Percentiles rank a stretch among this genome's conserved stretches.
Conservation (phyloP, 2,113 vertebrate species). For the Coptodon rendalli region DNA sequence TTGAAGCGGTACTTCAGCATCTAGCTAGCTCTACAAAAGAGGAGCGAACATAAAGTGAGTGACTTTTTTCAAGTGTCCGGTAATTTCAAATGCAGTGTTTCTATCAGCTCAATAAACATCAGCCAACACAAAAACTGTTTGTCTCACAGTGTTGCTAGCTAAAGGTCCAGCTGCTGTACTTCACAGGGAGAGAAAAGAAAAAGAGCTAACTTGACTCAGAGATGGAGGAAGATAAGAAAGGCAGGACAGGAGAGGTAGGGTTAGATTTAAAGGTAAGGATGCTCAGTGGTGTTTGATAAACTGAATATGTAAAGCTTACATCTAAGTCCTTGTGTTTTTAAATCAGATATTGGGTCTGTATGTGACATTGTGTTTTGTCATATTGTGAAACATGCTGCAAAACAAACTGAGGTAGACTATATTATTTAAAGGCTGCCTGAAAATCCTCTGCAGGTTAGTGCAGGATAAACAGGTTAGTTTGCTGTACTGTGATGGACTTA, state of each 20-base stretch:
- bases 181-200: not conserved
- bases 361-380: not conserved
- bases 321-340: not conserved
- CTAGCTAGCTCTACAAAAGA: not conserved
- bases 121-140: not conserved
- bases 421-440: not conserved
- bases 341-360: not conserved
- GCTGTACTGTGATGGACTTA: not conserved
- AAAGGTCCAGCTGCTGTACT: not conserved
- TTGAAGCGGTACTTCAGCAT: fast-evolving
- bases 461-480: not conserved
- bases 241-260: not conserved
- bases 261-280: not conserved
- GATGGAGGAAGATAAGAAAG: not conserved
- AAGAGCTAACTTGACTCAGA: not conserved
- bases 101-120: not conserved
- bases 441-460: not conserved
- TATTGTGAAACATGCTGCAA: not conserved
- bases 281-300: not conserved
- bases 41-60: not conserved
- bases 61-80: not conserved
- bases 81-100: not conserved
- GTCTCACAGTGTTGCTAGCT: not conserved
- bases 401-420: not conserved
- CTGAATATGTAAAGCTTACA: not conserved